Conservation (phyloP, 1,140 invertebrate species). For the Drosophila murphyi region DNA sequence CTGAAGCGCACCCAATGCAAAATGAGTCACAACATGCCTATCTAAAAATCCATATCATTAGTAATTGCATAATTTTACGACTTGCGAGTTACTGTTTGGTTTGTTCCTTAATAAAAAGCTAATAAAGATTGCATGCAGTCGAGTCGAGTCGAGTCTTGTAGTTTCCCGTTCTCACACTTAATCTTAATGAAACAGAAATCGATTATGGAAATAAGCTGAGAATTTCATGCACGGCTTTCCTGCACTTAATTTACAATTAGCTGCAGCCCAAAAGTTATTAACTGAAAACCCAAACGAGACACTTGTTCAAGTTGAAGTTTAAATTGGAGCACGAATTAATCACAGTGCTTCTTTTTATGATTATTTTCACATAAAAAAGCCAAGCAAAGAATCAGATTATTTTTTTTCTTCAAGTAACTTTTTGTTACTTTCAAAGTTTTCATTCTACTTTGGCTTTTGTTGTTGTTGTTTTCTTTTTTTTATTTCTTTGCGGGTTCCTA, state of each 20-base stretch:
- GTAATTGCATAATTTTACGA: not conserved
- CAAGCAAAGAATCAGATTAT: not conserved
- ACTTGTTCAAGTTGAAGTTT: not conserved
- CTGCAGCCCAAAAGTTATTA: not conserved
- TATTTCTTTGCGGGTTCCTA: not conserved
- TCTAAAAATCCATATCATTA: not conserved
- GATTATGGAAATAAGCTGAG: not conserved
- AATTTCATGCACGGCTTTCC: not conserved
- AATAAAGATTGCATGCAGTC: not conserved
- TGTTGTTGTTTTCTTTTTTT: not conserved
- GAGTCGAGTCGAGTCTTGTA: not conserved
- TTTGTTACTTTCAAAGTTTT: conserved; percentile 12
- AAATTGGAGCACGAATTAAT: not conserved
- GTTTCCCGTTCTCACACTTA: not conserved
- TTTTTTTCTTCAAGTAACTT: not conserved
- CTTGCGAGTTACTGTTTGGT: not conserved
- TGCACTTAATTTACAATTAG: not conserved
- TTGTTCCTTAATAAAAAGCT: not conserved
- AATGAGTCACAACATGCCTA: not conserved
- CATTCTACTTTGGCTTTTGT: not conserved
- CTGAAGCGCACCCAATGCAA: not conserved
- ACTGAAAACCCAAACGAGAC: not conserved
- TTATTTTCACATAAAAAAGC: not conserved
- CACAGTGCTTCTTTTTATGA: too few relatives aligned
- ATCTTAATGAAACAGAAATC: not conserved